Percentiles rank a stretch among this genome's conserved stretches.
Conservation (phyloP, 2,797 vertebrate genomes). For the Helostoma temminkii region DNA sequence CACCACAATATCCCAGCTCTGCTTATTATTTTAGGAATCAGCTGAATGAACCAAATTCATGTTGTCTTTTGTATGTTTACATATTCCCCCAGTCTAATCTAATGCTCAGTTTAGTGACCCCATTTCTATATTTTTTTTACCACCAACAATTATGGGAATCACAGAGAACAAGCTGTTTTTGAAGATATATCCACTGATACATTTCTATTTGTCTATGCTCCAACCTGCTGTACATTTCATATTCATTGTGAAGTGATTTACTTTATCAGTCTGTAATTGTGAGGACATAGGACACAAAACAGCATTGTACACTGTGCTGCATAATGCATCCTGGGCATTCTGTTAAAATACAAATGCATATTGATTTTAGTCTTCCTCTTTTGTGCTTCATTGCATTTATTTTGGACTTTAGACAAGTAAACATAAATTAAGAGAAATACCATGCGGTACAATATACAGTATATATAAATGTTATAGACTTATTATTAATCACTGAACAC, state of each 20-base stretch:
- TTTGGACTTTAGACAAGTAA: too few relatives aligned
- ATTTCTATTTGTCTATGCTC: neutral
- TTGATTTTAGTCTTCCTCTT: neutral
- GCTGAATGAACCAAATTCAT: neutral
- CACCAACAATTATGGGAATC: neutral
- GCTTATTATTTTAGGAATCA: conserved; percentile 5
- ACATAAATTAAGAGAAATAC: too few relatives aligned
- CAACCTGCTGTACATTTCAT: neutral
- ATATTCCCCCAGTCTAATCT: neutral
- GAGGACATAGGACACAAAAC: neutral
- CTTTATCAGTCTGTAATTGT: neutral
- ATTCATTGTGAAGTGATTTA: too few relatives aligned
- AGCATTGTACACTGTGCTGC: neutral
- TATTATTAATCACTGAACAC: too few relatives aligned
- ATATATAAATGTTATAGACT: too few relatives aligned
- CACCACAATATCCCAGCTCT: conserved; percentile 33
- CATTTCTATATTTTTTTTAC: too few relatives aligned
- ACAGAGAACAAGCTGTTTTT: neutral
- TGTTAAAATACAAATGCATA: neutral
- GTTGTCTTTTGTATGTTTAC: conserved; percentile 2
- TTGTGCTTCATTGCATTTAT: neutral
- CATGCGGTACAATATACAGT: too few relatives aligned
- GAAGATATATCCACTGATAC: neutral
- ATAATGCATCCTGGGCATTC: too few relatives aligned
- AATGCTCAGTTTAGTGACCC: neutral